Conservation (phyloP, 2,888 invertebrate genomes). For the Drosophila neotestacea region DNA sequence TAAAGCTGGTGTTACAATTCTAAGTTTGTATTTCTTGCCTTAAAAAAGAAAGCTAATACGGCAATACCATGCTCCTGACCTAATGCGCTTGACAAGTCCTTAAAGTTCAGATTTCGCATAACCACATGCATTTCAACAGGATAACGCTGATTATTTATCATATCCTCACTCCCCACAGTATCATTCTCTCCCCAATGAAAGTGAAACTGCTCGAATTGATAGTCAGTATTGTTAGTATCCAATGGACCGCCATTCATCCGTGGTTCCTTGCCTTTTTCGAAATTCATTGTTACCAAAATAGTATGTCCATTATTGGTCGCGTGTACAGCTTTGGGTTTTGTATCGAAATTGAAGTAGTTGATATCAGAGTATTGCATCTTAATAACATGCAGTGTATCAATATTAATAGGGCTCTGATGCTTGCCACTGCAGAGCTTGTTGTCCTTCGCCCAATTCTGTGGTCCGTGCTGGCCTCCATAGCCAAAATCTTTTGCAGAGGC, state of each 20-base stretch:
- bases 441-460: slow-evolving; percentile 6
- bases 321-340: background rate
- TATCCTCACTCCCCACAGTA: slow-evolving; percentile 89
- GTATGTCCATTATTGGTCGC: slow-evolving; percentile 24
- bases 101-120: slow-evolving; percentile 6
- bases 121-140: slow-evolving; percentile 23
- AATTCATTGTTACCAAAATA: slow-evolving; percentile 20
- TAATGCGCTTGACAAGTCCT: slow-evolving; percentile 2
- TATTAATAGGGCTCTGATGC: slow-evolving; percentile 7
- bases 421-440: slow-evolving; percentile 17
- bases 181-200: slow-evolving; percentile 92
- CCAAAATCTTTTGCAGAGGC: slow-evolving; percentile 9
- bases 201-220: slow-evolving; percentile 86
- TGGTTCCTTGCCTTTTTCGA: background rate
- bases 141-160: slow-evolving; percentile 79
- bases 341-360: slow-evolving; percentile 13
- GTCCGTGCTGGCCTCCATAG: slow-evolving; percentile 5
- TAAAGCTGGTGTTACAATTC: background rate
- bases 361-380: background rate
- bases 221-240: background rate
- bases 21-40: background rate
- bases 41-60: slow-evolving; percentile 12
- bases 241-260: slow-evolving; percentile 11
- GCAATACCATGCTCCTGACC: slow-evolving; percentile 7
- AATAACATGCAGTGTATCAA: background rate